Base-by-base conservation (phyloP, 2,888 invertebrate genomes). In the Drosophila seclusa region DNA sequence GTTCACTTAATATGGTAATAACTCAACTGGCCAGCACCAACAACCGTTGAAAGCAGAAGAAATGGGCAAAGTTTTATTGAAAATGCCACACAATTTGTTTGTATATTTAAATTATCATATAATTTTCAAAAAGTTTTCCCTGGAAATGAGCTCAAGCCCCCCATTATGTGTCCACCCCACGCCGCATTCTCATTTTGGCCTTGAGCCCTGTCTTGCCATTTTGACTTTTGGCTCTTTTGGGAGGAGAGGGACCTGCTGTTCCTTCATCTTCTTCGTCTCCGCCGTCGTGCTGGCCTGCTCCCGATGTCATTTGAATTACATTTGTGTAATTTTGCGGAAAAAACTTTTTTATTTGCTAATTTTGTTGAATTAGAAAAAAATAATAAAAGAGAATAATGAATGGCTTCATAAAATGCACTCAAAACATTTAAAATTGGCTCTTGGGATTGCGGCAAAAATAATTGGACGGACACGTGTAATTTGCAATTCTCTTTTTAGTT, bases 41-140 rank as follows among this genome's bases (percentile, higher is more conserved):
- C 34, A 53, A 59, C 55, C 42, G 59, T 42, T 40, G 49, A 53
- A 32, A 58, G 83, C 73, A 69, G 34, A 76, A 79, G 88, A 89
- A 89, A 87, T 81, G 83, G 81, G 79, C 72, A 90, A 87, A 87
- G 90, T 87, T 87, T 87, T 90, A 89, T 90, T 89, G 87, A 83
- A 87, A 90, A 74, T 83, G 90, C 90, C 87, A 89, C 87, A 87
- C 90, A 87, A 87, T 87, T 87, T 87, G 87, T 87, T 87, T 87
- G 90, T 87, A 87, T 89, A 90, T 89, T 87, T 83, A 87, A 87
- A 87, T 87, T 87, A 85, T 89, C 85, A 89, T 89, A 87, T 76
- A 90, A 87, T 87, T 87, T 86, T 73, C 66, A 13, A 71, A 87
- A 90, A 83, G 66, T 83, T 90, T 87, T 80, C 62, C 34, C 63